Percentiles rank a stretch among this genome's conserved stretches.
These are phyloP conservation scores for Orussus abietinus DNA, from an alignment of 1,140 invertebrate genomes.

Conservation along the genomic window DNA sequence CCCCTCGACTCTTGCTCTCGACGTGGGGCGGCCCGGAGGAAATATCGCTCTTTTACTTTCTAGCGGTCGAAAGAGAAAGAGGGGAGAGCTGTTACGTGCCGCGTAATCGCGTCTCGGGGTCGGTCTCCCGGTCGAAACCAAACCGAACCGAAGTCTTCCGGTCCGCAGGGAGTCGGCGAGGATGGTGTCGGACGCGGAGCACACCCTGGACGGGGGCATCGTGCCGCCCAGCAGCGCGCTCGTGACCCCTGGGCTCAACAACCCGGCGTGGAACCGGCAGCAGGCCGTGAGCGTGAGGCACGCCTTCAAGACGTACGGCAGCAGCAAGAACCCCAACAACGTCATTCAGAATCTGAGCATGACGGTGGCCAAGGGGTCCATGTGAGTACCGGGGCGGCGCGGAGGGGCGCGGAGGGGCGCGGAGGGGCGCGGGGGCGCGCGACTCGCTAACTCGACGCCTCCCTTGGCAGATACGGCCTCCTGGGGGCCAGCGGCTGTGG, in stretches of 20 bases:
- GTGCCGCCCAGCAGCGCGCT: constrained; percentile 32
- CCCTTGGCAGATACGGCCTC: constrained; percentile 72
- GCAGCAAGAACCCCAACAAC: constrained; percentile 74
- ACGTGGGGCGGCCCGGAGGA: too few species aligned
- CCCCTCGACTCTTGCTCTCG: too few species aligned
- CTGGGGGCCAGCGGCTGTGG: constrained; percentile 82
- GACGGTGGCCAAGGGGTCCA: constrained; percentile 87
- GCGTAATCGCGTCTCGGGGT: too few species aligned
- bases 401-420: too few species aligned
- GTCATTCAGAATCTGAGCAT: constrained; percentile 84
- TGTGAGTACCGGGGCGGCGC: constrained; percentile 82
- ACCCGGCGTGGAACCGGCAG: constrained; percentile 59
- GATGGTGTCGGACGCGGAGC: constrained; percentile 34
- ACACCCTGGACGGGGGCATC: constrained; percentile 24
- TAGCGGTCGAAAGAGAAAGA: too few species aligned
- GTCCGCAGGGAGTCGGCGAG: constrained; percentile 16
- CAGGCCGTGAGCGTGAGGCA: constrained; percentile 79
- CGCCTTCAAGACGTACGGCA: constrained; percentile 84
- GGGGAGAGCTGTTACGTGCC: too few species aligned
- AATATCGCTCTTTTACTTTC: too few species aligned
- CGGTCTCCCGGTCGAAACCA: too few species aligned
- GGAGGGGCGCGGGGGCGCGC: too few species aligned
- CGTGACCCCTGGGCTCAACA: constrained; percentile 44
- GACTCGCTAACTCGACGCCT: background rate
- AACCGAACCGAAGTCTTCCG: too few species aligned